These are phyloP conservation scores for Neuroscelio doddi DNA, from an alignment of 2,888 invertebrate species.

Conservation along the genomic window DNA sequence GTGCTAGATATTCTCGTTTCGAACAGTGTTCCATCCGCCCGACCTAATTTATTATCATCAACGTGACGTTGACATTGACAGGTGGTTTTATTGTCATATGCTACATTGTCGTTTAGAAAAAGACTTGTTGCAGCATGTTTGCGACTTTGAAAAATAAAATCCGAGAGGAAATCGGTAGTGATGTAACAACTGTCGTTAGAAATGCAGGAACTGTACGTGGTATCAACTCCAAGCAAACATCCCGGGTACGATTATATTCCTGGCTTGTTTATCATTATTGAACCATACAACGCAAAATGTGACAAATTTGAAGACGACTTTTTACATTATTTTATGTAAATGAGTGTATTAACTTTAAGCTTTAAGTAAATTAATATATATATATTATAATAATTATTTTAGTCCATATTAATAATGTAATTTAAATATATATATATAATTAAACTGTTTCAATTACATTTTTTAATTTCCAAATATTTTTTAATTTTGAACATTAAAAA, in stretches of 20 bases:
- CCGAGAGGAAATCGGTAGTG: constrained; percentile 90
- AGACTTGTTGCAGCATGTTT: constrained; percentile 78
- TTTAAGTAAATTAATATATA: too few species aligned
- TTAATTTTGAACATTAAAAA: too few species aligned
- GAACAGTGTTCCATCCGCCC: constrained; percentile 1
- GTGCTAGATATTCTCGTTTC: background rate
- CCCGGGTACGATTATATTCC: constrained; percentile 67
- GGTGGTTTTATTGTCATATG: constrained; percentile 36
- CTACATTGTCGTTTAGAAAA: constrained; percentile 8
- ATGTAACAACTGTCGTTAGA: constrained; percentile 75
- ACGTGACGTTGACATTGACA: constrained; percentile 55
- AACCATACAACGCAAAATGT: too few species aligned
- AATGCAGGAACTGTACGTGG: constrained; percentile 64
- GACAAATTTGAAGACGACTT: too few species aligned
- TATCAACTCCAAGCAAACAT: constrained; percentile 65
- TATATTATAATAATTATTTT: too few species aligned
- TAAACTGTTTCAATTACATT: too few species aligned
- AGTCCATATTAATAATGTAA: too few species aligned
- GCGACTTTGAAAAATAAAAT: constrained; percentile 91
- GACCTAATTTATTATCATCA: constrained; percentile 26
- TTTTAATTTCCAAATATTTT: too few species aligned
- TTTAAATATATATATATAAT: too few species aligned
- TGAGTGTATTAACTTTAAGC: too few species aligned
- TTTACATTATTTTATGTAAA: too few species aligned
- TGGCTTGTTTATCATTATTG: too few species aligned